Base-by-base conservation (phyloP, 1,140 invertebrate species). In the Cyrtorhinus lividipennis region DNA sequence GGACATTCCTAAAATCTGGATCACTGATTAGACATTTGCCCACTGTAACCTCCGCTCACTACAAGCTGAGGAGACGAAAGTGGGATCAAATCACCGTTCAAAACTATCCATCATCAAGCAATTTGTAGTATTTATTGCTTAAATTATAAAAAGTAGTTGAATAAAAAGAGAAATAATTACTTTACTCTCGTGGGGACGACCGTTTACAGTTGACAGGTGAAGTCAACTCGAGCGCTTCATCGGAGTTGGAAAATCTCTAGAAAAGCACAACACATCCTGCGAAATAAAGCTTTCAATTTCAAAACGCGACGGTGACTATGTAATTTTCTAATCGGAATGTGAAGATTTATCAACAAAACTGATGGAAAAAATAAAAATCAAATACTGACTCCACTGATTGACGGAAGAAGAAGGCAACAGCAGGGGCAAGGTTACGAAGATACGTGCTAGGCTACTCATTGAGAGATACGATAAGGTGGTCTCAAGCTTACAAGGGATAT, bases 171-270 rank as follows among this genome's bases (percentile, higher is more conserved):
- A 53, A 53, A 53, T 53, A 53, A 53, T 53, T 53, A 53, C 30
- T 5, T 38, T 38, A 8, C 30, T 8, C 48, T 53, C 18, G 20
- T 22, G 48, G 5, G 20, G 48, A 53, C 48, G 20, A 53, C 48
- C 48, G 10, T 53, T 22, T n/a, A n/a, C 20, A 13, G 48, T 53
- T 53, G 48, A 53, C 48, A 44, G 8, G n/a, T n/a, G n/a, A 53
- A 53, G 48, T 53, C 48, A 53, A 12, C 48, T 53, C 48, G 48
- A 53, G 48, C 48, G 5, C 48, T 53, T 53, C 48, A 53, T 53
- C 48, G 8, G 48, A 20, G 30, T 13, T 22, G 48, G 18, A 53
- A 10, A 5, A 15, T 8, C 10, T 53, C 48, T 5, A 20, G 20
- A 53, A 20, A 12, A 53, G 10, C 30, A 53, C 10, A 53, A 20